Evolutionary conservation across 2,888 invertebrate genomes (phyloP).

Genomic region (Epiblema foenella): DNA sequence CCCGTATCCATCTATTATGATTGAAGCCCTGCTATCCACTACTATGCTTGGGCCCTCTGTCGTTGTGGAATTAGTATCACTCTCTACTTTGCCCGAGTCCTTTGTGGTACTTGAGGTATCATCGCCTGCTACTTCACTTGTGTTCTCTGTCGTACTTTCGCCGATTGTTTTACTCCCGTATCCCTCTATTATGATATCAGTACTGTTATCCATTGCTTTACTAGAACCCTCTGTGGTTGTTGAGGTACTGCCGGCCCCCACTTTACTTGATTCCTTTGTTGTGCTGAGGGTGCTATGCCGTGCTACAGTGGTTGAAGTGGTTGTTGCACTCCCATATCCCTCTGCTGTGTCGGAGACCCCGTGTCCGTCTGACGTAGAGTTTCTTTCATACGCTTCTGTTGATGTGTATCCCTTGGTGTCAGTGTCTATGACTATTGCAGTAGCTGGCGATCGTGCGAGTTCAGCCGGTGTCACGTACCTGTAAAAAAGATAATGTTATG

Average conservation of each 20-base stretch:
- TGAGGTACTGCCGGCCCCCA: not conserved
- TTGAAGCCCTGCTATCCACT: not conserved
- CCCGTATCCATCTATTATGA: too few species aligned
- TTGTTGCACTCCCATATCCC: too few species aligned
- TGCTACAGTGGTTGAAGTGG: too few species aligned
- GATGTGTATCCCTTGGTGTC: not conserved
- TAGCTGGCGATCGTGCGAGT: not conserved
- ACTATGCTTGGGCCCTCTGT: not conserved
- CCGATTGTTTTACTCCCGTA: not conserved
- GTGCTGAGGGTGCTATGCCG: not conserved
- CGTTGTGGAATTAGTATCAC: too few species aligned
- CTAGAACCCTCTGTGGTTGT: too few species aligned
- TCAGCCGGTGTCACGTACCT: slow-evolving; percentile 12
- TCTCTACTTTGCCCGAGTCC: not conserved
- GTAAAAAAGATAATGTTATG: not conserved
- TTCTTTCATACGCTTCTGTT: not conserved
- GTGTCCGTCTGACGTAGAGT: not conserved
- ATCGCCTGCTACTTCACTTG: not conserved
- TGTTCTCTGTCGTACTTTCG: not conserved
- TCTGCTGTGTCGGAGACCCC: not conserved
- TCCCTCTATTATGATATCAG: too few species aligned
- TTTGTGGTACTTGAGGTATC: not conserved
- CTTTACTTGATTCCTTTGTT: not conserved
- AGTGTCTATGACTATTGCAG: not conserved
- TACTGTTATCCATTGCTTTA: not conserved